phyloP scores from a whole-genome alignment of 2,113 vertebrate genomes.

The Canis aureus region DNA sequence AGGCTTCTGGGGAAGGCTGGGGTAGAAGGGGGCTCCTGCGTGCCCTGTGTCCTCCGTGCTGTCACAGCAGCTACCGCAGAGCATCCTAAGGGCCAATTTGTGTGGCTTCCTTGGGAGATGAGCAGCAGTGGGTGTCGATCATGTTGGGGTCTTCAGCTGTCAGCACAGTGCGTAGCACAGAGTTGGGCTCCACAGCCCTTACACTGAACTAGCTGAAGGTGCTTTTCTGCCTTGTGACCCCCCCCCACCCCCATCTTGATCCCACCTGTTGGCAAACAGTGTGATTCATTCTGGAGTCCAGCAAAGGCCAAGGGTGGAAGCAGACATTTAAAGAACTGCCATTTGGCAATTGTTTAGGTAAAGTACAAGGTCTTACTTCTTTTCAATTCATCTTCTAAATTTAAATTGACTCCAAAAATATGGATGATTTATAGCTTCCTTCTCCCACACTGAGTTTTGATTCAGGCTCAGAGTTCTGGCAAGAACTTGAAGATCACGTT shows the following conservation, averaged over 20 bases:
- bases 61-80: neutral
- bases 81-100: fast-evolving
- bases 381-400: constrained; percentile 53
- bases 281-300: neutral
- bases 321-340: constrained; percentile 35
- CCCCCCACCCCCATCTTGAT: neutral
- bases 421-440: neutral
- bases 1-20: neutral
- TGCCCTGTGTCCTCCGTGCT: no score
- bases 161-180: neutral
- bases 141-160: neutral
- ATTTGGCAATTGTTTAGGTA: constrained; percentile 11
- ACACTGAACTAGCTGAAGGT: neutral
- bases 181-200: neutral
- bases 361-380: neutral
- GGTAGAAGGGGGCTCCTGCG: fast-evolving
- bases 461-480: neutral
- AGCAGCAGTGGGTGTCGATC: neutral
- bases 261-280: neutral
- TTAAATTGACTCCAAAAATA: constrained; percentile 3
- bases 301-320: neutral
- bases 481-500: neutral
- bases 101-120: neutral
- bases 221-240: neutral
- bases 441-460: neutral